Evolutionary conservation across 2,888 invertebrate genomes (phyloP), one percentile per base, ranked within the genome.

Genomic region (Cantharis rustica): DNA sequence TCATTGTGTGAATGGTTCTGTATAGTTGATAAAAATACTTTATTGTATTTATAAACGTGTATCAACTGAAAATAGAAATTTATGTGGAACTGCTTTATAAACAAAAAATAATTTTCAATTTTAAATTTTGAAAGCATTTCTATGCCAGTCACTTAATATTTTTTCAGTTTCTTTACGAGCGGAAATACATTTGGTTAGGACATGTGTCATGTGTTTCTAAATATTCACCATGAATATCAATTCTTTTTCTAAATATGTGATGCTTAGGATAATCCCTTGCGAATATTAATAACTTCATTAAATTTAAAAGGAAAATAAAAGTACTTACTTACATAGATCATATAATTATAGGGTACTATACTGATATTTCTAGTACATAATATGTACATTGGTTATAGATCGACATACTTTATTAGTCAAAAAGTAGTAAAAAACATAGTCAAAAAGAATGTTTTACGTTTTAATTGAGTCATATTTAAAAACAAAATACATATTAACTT

Each of bases 121-220:
- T 23, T 64, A 68, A 61, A 72, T n/a, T 72, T 72, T 64, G 31
- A 16, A 16, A 66, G 26, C 66, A 20, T 16, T 73, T 70, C 27
- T 69, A 17, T 76, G 64, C 73, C 64, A 13, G 72, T 74, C 66
- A 69, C 72, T 69, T 77, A 69, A 70, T 72, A 72, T 70, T 78
- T 78, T 77, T 74, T 62, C 68, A 72, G n/a, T 15, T 69, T n/a
- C 27, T 76, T 77, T 73, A 79, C 73, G 73, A 77, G 79, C 79
- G 79, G 79, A 79, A 79, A 79, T 75, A 66, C 69, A 72, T 77
- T 79, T 73, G 68, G 26, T 71, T 70, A 72, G 26, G 69, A 74
- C 78, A 76, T 79, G 79, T 75, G 76, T 66, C 64, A 20, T 66
- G 64, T 20, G 47, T 47, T 47, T 73, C 69, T 63, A 75, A 16